Percentiles rank a stretch among this genome's conserved stretches.
These are phyloP conservation scores for Xestia xanthographa DNA, from an alignment of 2,888 invertebrate species.

Conservation along the genomic window DNA sequence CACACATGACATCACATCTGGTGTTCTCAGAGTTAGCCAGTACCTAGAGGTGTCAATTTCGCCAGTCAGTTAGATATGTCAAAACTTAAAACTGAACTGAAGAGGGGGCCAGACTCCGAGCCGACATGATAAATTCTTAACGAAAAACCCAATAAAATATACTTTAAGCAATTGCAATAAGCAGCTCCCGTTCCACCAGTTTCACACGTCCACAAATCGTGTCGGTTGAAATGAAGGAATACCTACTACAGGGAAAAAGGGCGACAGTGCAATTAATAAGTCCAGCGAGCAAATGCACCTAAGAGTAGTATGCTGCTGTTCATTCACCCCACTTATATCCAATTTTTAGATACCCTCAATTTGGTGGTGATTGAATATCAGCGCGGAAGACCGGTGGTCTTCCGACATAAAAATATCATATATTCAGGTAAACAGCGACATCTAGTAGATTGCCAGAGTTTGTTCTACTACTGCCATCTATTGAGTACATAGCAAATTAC, in stretches of 20 bases:
- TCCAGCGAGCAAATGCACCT: not conserved
- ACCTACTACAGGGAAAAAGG: not conserved
- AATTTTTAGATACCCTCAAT: not conserved
- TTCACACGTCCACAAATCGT: not conserved
- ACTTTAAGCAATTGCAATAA: no score
- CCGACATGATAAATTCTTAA: no score
- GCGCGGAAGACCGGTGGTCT: not conserved
- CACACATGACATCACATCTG: not conserved
- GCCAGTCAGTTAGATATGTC: no score
- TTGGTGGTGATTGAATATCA: not conserved
- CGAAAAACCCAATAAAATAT: no score
- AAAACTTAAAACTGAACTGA: not conserved
- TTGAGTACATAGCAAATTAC: not conserved
- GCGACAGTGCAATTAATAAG: not conserved
- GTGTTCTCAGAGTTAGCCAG: not conserved
- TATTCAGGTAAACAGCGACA: slow-evolving; percentile 25
- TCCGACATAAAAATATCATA: not conserved
- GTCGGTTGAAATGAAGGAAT: not conserved
- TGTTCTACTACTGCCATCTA: slow-evolving; percentile 62
- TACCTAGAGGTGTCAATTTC: not conserved
- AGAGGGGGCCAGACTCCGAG: not conserved
- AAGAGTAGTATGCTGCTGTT: not conserved
- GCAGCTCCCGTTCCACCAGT: not conserved
- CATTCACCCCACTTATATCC: not conserved
- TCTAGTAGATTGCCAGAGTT: slow-evolving; percentile 9